These are phyloP conservation scores for Opisthocomus hoazin DNA, from an alignment of 2,113 vertebrate species.

Conservation along the genomic window DNA sequence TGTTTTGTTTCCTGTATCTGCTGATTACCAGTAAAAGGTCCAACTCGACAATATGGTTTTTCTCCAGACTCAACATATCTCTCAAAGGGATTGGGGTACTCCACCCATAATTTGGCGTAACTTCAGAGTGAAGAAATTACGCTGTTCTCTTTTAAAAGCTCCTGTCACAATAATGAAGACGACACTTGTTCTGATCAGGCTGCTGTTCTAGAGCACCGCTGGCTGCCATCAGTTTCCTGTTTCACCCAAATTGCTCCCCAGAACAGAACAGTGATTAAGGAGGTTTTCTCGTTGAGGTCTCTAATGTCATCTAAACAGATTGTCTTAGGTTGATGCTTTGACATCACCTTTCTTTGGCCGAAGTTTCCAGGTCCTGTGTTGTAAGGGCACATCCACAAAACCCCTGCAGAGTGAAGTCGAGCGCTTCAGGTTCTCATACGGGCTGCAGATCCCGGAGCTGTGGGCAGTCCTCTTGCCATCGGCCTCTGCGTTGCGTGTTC, in stretches of 20 bases:
- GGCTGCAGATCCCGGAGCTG: neutral
- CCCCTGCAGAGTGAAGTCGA: rapidly evolving
- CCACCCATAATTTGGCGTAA: neutral
- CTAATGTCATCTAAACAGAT: neutral
- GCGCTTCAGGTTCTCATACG: neutral
- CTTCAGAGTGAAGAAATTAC: neutral
- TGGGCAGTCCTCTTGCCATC: neutral
- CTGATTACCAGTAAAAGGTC: neutral
- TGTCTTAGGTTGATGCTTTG: neutral
- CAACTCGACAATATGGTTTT: neutral
- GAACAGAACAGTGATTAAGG: neutral
- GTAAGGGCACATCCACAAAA: neutral
- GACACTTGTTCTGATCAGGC: neutral
- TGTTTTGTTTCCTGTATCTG: neutral
- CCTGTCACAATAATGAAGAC: neutral
- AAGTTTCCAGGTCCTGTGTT: neutral
- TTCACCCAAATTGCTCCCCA: neutral
- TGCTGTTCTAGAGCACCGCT: neutral
- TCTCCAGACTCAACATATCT: neutral
- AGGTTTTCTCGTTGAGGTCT: neutral
- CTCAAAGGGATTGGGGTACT: neutral
- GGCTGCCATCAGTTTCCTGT: neutral
- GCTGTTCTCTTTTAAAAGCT: neutral
- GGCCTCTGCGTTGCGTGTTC: neutral
- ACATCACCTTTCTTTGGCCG: neutral